Evolutionary conservation across 2,888 invertebrate species (phyloP).

Genomic region (Conistra vaccinii): DNA sequence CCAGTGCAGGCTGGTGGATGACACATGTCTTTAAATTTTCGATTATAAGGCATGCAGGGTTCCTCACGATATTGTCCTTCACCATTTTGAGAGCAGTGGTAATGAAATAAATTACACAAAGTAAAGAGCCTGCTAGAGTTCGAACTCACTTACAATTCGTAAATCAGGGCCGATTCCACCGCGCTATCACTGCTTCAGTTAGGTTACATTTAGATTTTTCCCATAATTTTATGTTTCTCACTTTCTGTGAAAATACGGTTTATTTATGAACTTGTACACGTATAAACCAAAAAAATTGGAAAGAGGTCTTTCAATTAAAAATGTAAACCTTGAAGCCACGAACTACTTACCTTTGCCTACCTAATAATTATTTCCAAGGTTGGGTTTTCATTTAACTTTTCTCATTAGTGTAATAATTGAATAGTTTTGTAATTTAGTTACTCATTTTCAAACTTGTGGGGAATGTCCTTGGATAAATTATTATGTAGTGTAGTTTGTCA

Average conservation of each 20-base stretch:
- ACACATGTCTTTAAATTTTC: neutral
- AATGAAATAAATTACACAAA: neutral
- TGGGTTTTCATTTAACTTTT: constrained; percentile 51
- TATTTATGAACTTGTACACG: neutral
- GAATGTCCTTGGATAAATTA: neutral
- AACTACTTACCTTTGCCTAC: constrained; percentile 28
- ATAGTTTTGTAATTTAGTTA: constrained; percentile 4
- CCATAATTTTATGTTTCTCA: neutral
- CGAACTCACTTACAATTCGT: neutral
- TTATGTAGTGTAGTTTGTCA: neutral
- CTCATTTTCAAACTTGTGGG: neutral
- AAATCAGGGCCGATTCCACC: no score
- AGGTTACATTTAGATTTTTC: no score
- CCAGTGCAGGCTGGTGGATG: no score
- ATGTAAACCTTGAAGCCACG: constrained; percentile 22
- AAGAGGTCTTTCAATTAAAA: constrained; percentile 38
- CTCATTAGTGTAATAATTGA: constrained; percentile 43
- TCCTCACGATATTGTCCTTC: neutral
- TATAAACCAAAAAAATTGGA: constrained; percentile 23
- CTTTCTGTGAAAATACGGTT: neutral
- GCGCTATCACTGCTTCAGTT: no score
- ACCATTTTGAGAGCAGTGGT: neutral
- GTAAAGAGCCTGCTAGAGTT: neutral
- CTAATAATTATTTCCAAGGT: constrained; percentile 32
- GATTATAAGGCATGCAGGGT: neutral